Evolutionary conservation across 30 jellyfish, hydroid and myxozoan genomes (phyloP), one percentile per base, ranked within the genome.

Genomic region (Clytia hemisphaerica): DNA sequence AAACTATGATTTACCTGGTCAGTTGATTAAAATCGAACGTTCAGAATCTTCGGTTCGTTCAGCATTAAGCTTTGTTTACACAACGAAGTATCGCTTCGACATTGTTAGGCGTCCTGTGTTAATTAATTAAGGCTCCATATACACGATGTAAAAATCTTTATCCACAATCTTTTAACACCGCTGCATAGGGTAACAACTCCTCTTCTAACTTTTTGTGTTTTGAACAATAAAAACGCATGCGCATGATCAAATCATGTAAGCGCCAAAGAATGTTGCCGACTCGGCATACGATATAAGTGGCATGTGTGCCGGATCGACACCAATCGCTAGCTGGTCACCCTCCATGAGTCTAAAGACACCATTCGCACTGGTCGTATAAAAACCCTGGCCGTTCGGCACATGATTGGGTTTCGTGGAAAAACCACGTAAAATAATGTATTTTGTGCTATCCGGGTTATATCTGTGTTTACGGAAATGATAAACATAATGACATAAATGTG

Each of bases 181-280:
- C n/a, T n/a, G n/a, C n/a, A n/a, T n/a, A n/a, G n/a, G n/a, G n/a
- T n/a, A n/a, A n/a, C n/a, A n/a, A n/a, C n/a, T n/a, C n/a, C n/a
- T n/a, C n/a, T n/a, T n/a, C n/a, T n/a, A n/a, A n/a, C n/a, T n/a
- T n/a, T n/a, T n/a, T n/a, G n/a, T n/a, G n/a, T n/a, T n/a, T n/a
- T n/a, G n/a, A n/a, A n/a, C n/a, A n/a, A n/a, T n/a, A n/a, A n/a
- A n/a, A n/a, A n/a, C n/a, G n/a, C n/a, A n/a, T n/a, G n/a, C n/a
- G n/a, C n/a, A n/a, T n/a, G n/a, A n/a, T 62, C 45, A 67, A 18
- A 67, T 25, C 31, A n/a, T 27, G 24, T 33, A 74, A 18, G 83
- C 75, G 2, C 86, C 86, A 42, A 74, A 74, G 49, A 36, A 48
- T 29, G 86, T 59, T 10, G 83, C 75, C 4, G 86, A 74, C 40